Percentiles rank a stretch among this genome's conserved stretches.
Conservation (phyloP, 2,797 vertebrate species). For the Mustela erminea region DNA sequence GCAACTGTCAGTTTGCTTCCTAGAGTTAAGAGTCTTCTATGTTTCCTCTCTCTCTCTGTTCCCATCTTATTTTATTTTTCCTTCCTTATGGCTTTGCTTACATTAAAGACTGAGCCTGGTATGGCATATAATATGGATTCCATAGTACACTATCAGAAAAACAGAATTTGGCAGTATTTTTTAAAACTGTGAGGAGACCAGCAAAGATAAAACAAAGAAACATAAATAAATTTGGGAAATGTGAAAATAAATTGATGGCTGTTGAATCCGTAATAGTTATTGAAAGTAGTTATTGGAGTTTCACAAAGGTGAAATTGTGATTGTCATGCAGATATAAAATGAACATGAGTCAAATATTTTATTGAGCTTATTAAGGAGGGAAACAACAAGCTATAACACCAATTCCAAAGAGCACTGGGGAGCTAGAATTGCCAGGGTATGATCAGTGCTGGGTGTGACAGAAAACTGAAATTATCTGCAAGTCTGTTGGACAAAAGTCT, state of each 20-base stretch:
- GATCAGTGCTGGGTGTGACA: neutral
- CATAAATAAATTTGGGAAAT: neutral
- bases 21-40: neutral
- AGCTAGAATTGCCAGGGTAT: neutral
- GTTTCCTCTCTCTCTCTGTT: neutral
- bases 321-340: neutral
- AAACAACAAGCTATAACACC: neutral
- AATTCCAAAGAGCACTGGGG: neutral
- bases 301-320: neutral
- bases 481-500: neutral
- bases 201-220: neutral
- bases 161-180: neutral
- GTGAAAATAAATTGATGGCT: neutral
- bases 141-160: neutral
- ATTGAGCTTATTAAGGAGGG: neutral
- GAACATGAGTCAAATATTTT: neutral
- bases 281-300: conserved; percentile 24
- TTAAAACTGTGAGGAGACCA: neutral
- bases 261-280: neutral
- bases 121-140: neutral
- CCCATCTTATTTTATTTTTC: neutral
- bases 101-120: neutral
- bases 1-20: neutral
- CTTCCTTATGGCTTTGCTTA: neutral
- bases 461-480: neutral